phyloP scores from a whole-genome alignment of 2,113 vertebrate genomes.

The Microcebus ravelobensis region DNA sequence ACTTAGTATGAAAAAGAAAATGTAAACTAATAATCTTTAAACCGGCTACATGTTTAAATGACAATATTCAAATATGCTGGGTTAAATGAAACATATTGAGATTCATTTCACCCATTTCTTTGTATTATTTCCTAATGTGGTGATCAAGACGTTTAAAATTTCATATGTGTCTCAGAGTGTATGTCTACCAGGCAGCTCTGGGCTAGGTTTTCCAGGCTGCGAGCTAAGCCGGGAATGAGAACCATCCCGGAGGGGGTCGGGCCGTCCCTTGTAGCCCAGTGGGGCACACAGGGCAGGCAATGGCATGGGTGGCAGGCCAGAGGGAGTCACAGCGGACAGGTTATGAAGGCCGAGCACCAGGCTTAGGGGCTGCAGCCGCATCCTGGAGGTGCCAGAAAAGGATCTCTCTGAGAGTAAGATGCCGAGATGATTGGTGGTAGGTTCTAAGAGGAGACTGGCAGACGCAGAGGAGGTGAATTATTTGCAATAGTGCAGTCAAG shows the following conservation, averaged over 20 bases:
- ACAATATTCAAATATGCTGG: background rate
- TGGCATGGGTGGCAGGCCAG: fast-evolving
- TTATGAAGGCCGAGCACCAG: background rate
- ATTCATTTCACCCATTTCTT: background rate
- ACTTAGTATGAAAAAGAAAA: background rate
- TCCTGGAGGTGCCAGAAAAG: background rate
- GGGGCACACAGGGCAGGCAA: fast-evolving
- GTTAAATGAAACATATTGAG: background rate
- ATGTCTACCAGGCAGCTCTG: background rate
- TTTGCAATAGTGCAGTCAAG: slow-evolving; percentile 69
- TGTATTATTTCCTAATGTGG: background rate
- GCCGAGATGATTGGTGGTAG: fast-evolving
- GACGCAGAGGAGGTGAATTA: slow-evolving; percentile 79
- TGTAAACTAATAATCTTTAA: background rate
- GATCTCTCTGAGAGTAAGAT: background rate
- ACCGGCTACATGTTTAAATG: background rate
- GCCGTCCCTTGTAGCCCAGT: background rate
- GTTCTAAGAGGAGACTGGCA: slow-evolving; percentile 25
- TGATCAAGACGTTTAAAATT: background rate
- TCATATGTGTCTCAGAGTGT: background rate
- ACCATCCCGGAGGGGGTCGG: background rate
- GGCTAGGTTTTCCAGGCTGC: background rate
- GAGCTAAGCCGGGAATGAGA: background rate
- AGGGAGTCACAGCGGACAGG: no score
- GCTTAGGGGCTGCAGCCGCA: background rate